These are phyloP conservation scores for Microplitis manilae DNA, from an alignment of 2,888 invertebrate genomes.

Conservation along the genomic window DNA sequence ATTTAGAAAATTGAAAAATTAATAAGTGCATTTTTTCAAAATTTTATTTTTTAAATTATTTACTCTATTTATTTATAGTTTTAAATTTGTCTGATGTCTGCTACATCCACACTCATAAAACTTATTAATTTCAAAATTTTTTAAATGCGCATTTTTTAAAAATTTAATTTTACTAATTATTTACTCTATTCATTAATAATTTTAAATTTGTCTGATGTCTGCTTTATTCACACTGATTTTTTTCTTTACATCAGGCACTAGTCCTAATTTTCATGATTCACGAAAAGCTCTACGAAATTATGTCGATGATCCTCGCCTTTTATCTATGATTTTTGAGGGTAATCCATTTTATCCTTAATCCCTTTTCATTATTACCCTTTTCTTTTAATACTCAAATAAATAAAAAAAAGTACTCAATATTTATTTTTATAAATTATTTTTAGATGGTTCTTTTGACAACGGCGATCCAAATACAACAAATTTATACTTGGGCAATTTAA, in stretches of 20 bases:
- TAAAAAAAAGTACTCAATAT: neutral
- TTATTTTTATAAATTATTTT: conserved; percentile 45
- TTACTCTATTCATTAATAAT: too few relatives aligned
- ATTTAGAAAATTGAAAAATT: too few relatives aligned
- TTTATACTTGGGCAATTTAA: conserved; percentile 96
- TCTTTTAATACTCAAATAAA: neutral
- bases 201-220: too few relatives aligned
- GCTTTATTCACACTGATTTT: neutral
- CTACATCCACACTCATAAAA: too few relatives aligned
- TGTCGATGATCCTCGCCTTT: conserved; percentile 62
- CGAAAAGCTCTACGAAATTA: conserved; percentile 59
- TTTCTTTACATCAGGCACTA: conserved; percentile 50
- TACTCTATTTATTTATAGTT: too few relatives aligned
- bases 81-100: too few relatives aligned
- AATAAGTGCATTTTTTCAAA: too few relatives aligned
- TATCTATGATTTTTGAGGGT: conserved; percentile 64
- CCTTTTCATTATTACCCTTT: neutral
- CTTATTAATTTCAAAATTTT: too few relatives aligned
- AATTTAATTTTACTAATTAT: too few relatives aligned
- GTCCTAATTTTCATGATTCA: conserved; percentile 57
- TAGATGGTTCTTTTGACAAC: conserved; percentile 89
- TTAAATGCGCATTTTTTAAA: too few relatives aligned
- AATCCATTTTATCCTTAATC: conserved; percentile 45
- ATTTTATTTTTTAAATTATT: too few relatives aligned
- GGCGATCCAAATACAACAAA: conserved; percentile 99